A percentile compares a stretch with the other conserved stretches of the same genome.
phyloP scores from a whole-genome alignment of 2,113 vertebrate genomes.

The Tyto alba region DNA sequence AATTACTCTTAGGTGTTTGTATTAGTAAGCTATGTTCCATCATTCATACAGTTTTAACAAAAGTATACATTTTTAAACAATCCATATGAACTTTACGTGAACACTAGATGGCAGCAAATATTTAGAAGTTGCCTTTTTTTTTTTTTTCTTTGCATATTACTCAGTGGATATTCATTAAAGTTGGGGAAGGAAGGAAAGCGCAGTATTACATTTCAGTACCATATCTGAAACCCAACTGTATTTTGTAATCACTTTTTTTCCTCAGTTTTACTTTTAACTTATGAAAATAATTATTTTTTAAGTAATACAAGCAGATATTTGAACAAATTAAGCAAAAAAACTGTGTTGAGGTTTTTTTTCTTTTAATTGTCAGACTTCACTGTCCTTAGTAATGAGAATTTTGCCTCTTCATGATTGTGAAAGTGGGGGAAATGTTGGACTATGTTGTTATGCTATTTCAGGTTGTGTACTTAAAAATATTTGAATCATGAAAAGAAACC shows the following conservation, averaged over 20 bases:
- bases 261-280: not conserved
- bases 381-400: not conserved
- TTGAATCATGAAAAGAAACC: not conserved
- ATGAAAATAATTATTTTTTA: not conserved
- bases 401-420: not conserved
- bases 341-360: not conserved
- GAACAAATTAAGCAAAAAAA: not conserved
- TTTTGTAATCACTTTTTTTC: not conserved
- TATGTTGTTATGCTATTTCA: not conserved
- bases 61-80: not conserved
- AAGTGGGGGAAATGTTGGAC: not conserved
- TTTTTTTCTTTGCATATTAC: slow-evolving; percentile 54
- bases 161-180: slow-evolving; percentile 11
- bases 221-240: not conserved
- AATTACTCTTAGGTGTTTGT: not conserved
- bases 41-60: not conserved
- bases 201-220: not conserved
- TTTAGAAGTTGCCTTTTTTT: slow-evolving; percentile 18
- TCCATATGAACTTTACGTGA: not conserved
- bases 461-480: not conserved
- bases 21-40: not conserved
- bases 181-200: not conserved
- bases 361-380: not conserved
- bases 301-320: not conserved
- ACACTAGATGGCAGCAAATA: slow-evolving; percentile 76